phyloP scores from a whole-genome alignment of 2,113 vertebrate genomes.

The Platycercus adscitus region DNA sequence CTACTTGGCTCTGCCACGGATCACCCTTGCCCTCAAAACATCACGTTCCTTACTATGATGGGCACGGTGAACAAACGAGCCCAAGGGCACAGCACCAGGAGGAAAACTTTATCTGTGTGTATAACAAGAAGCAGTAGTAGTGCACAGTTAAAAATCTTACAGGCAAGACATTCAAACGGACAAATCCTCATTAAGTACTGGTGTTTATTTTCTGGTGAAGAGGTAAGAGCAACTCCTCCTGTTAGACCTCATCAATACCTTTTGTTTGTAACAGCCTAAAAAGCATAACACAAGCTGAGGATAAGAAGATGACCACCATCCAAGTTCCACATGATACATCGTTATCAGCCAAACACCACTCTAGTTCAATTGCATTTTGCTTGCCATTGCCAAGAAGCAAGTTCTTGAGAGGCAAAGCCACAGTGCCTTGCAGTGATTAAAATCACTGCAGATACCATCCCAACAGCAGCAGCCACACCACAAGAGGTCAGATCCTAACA shows the following conservation, averaged over 20 bases:
- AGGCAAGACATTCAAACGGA: not conserved
- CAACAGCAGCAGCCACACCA: not conserved
- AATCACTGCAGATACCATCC: conserved; percentile 15
- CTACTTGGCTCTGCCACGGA: not conserved
- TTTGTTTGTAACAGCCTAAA: not conserved
- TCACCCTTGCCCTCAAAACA: not conserved
- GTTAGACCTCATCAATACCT: not conserved
- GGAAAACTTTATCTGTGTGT: not conserved
- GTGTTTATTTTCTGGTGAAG: not conserved
- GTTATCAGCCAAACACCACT: not conserved
- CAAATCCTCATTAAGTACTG: not conserved
- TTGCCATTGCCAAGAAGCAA: not conserved
- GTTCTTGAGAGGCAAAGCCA: not conserved
- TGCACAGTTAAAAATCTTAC: not conserved
- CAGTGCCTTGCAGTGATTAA: not conserved
- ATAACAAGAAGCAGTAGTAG: not conserved
- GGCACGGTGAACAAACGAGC: not conserved
- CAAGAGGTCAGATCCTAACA: not conserved
- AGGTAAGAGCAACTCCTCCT: not conserved
- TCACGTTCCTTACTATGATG: accelerated
- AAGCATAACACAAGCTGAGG: not conserved
- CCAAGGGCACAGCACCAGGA: not conserved
- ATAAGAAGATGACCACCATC: not conserved
- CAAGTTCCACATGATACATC: accelerated
- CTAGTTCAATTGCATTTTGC: not conserved